Evolutionary conservation across 2,797 vertebrate species (phyloP).

Genomic region (Liparis tanakae): DNA sequence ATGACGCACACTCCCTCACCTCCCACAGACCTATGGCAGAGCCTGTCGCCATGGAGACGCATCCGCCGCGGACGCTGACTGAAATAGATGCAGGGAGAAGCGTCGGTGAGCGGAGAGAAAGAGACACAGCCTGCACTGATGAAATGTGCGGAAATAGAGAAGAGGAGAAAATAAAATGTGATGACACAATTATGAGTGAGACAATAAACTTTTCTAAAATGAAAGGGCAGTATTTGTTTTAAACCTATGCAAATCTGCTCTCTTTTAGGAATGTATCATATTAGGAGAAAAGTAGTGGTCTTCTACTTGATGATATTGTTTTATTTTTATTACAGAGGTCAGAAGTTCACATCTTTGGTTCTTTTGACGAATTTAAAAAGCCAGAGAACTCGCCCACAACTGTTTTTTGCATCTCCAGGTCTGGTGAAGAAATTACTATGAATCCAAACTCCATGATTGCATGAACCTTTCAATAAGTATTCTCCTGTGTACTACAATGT

Average conservation of each 20-base stretch:
- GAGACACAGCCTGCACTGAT: constrained; percentile 24
- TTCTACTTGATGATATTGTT: neutral
- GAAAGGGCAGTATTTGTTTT: neutral
- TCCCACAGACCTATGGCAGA: constrained; percentile 93
- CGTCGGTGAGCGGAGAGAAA: constrained; percentile 24
- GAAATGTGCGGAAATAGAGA: constrained; percentile 39
- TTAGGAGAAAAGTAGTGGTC: too few species aligned
- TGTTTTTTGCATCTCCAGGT: constrained; percentile 2
- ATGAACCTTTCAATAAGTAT: constrained; percentile 1
- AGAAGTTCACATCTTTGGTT: constrained; percentile 26
- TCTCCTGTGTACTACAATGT: neutral
- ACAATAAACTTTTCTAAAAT: constrained; percentile 21
- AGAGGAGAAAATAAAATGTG: constrained; percentile 5
- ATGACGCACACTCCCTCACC: constrained; percentile 89
- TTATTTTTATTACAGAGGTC: constrained; percentile 1
- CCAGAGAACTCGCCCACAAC: neutral
- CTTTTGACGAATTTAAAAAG: constrained; percentile 10
- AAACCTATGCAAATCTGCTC: neutral
- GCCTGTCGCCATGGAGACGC: constrained; percentile 91
- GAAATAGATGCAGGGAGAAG: constrained; percentile 70
- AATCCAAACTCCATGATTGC: constrained; percentile 20
- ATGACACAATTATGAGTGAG: neutral
- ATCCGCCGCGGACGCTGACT: constrained; percentile 81
- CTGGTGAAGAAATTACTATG: constrained; percentile 37
- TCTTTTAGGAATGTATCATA: too few species aligned